Evolutionary conservation across 2,888 invertebrate genomes (phyloP).

Genomic region (Scaptomyza reducta): DNA sequence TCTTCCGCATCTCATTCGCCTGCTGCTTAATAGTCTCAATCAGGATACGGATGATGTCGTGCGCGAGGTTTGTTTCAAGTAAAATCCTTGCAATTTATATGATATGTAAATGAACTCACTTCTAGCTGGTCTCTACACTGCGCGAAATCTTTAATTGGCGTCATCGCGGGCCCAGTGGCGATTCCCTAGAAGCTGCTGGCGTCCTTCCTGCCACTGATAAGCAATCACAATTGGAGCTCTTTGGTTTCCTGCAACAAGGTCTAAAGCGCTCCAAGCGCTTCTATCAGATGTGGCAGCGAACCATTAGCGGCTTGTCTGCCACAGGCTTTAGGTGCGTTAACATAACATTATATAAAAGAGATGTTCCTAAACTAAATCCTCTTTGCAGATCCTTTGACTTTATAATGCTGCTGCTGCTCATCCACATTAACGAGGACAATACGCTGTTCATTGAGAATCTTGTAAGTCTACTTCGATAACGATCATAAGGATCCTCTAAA

Average conservation of each 20-base stretch:
- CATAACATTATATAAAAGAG: neutral
- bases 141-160: slow-evolving; percentile 77
- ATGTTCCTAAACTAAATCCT: neutral
- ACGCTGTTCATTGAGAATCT: slow-evolving; percentile 87
- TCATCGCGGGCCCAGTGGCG: slow-evolving; percentile 20
- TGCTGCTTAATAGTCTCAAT: slow-evolving; percentile 78
- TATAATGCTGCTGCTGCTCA: slow-evolving; percentile 87
- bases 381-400: slow-evolving; percentile 88
- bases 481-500: neutral
- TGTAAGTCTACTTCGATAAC: slow-evolving; percentile 84
- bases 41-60: slow-evolving; percentile 77
- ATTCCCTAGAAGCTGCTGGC: neutral
- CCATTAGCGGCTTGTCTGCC: slow-evolving; percentile 61
- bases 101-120: slow-evolving; percentile 8
- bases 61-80: slow-evolving; percentile 63
- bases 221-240: slow-evolving; percentile 78
- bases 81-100: neutral
- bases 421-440: slow-evolving; percentile 86
- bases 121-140: slow-evolving; percentile 76
- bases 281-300: slow-evolving; percentile 82
- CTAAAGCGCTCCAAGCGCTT: slow-evolving; percentile 82
- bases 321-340: slow-evolving; percentile 58
- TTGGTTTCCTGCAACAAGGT: slow-evolving; percentile 77
- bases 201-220: slow-evolving; percentile 43
- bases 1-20: slow-evolving; percentile 78